Conservation (phyloP, 2,113 vertebrate species). For the Mus musculus region GRCm39 chr3:44914501-44915000, state of each 20-base stretch:
- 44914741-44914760: neutral
- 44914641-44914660: neutral
- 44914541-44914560: no score
- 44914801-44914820: neutral
- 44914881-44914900: neutral
- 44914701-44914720: no score
- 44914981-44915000: neutral
- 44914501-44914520: neutral
- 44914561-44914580: neutral
- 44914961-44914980: neutral
- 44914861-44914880: neutral
- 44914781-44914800: neutral
- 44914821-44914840: neutral
- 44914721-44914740: neutral
- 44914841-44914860: neutral
- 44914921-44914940: neutral
- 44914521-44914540: neutral
- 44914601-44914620: no score
- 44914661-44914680: neutral
- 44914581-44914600: neutral
- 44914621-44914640: neutral
- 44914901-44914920: conserved; percentile 5
- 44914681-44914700: neutral
- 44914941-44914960: neutral
- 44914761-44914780: neutral